Conservation (phyloP, 2,113 vertebrate genomes). For the Phainopepla nitens region DNA sequence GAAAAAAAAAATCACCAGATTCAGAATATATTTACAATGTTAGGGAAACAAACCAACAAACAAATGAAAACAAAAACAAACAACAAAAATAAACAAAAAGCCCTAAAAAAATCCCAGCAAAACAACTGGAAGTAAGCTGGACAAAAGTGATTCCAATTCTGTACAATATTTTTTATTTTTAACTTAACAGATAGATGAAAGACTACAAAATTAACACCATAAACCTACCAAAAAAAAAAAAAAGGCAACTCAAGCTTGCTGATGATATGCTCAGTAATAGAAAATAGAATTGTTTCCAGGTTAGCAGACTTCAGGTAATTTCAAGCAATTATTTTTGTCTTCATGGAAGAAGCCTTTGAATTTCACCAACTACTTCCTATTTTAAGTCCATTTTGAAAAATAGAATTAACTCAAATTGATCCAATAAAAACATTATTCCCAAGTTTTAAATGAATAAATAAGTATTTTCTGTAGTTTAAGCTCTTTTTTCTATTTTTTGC, state of each 20-base stretch:
- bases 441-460: neutral
- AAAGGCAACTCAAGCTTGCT: rapidly evolving
- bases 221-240: neutral
- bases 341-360: neutral
- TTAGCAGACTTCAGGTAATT: neutral
- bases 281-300: rapidly evolving
- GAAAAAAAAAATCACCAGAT: neutral
- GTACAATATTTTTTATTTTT: neutral
- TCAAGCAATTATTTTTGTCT: neutral
- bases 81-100: neutral
- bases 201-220: rapidly evolving
- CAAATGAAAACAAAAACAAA: neutral
- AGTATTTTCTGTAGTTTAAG: rapidly evolving
- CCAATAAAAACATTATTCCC: neutral
- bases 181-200: neutral
- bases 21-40: rapidly evolving
- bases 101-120: neutral
- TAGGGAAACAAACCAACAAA: no score
- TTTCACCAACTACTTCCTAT: neutral
- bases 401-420: neutral
- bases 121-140: neutral
- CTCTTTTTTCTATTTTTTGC: neutral
- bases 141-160: neutral
- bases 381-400: neutral
- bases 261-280: neutral